Percentiles rank a stretch among this genome's conserved stretches.
phyloP scores from a whole-genome alignment of 1,140 invertebrate species.

The Drosophila tristis region DNA sequence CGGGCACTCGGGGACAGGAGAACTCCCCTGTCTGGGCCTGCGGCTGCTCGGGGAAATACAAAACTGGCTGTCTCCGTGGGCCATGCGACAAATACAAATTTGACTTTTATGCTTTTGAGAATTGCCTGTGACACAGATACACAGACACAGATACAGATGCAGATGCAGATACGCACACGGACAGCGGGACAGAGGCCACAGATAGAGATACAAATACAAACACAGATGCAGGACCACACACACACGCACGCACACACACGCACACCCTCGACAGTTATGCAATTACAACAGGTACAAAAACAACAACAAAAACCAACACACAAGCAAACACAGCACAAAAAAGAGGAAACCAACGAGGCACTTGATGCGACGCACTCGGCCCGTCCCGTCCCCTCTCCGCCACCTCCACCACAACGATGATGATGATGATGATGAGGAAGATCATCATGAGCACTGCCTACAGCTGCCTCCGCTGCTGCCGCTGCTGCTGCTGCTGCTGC shows the following conservation, averaged over 20 bases:
- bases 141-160: no score
- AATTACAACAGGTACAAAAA: slow-evolving; percentile 69
- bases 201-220: slow-evolving; percentile 19
- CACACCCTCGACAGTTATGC: slow-evolving; percentile 55
- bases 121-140: slow-evolving; percentile 78
- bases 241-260: not conserved
- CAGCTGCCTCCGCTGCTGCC: not conserved
- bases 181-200: slow-evolving; percentile 1
- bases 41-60: slow-evolving; percentile 60
- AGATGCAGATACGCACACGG: slow-evolving; percentile 14
- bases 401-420: no score
- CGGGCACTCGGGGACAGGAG: not conserved
- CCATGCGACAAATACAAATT: slow-evolving; percentile 79
- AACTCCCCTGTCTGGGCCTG: slow-evolving; percentile 34
- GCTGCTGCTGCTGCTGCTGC: slow-evolving; percentile 4
- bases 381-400: no score
- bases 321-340: slow-evolving; percentile 26
- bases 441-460: slow-evolving; percentile 28
- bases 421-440: slow-evolving; percentile 30
- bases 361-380: slow-evolving; percentile 48
- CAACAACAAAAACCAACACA: slow-evolving; percentile 11
- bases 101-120: slow-evolving; percentile 82
- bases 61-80: slow-evolving; percentile 69
- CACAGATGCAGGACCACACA: slow-evolving; percentile 3
- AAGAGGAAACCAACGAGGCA: slow-evolving; percentile 42